phyloP scores from a whole-genome alignment of 2,888 invertebrate genomes.

The Ennomos fuscantarius region DNA sequence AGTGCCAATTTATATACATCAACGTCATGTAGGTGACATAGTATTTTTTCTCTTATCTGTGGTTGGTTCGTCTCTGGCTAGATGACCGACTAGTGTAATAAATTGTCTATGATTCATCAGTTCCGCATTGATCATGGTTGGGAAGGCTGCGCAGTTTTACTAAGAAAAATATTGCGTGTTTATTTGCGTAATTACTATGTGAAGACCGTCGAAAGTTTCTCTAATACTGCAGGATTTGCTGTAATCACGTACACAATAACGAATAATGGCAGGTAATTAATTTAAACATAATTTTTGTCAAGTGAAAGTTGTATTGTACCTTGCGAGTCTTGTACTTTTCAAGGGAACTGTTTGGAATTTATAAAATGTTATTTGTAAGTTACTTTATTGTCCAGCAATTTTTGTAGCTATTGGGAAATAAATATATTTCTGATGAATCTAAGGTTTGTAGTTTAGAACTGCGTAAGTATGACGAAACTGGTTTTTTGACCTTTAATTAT shows the following conservation, averaged over 20 bases:
- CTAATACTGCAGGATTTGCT: slow-evolving; percentile 58
- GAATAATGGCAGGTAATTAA: slow-evolving; percentile 61
- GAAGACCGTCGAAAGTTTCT: slow-evolving; percentile 47
- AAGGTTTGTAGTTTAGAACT: slow-evolving; percentile 2
- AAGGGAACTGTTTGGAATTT: slow-evolving; percentile 1
- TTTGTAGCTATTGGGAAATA: slow-evolving; percentile 1
- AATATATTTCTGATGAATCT: slow-evolving; percentile 1
- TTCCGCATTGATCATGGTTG: slow-evolving; percentile 60
- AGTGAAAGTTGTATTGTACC: slow-evolving; percentile 64
- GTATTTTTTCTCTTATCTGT: no score
- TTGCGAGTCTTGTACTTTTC: slow-evolving; percentile 6
- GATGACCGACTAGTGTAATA: background rate
- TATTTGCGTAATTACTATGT: slow-evolving; percentile 59
- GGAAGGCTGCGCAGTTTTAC: slow-evolving; percentile 55
- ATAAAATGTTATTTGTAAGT: background rate
- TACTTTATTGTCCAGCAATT: slow-evolving; percentile 1
- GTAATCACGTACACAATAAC: slow-evolving; percentile 48
- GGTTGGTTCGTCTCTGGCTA: no score
- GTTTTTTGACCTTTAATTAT: slow-evolving; percentile 23
- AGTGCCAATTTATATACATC: no score
- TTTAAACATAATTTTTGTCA: slow-evolving; percentile 38
- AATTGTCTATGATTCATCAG: slow-evolving; percentile 44
- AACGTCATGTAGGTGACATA: no score
- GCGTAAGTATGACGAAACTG: slow-evolving; percentile 22
- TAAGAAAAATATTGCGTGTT: slow-evolving; percentile 55